These are phyloP conservation scores for Heliconius ethilla DNA, from an alignment of 2,888 invertebrate genomes.

Conservation along the genomic window DNA sequence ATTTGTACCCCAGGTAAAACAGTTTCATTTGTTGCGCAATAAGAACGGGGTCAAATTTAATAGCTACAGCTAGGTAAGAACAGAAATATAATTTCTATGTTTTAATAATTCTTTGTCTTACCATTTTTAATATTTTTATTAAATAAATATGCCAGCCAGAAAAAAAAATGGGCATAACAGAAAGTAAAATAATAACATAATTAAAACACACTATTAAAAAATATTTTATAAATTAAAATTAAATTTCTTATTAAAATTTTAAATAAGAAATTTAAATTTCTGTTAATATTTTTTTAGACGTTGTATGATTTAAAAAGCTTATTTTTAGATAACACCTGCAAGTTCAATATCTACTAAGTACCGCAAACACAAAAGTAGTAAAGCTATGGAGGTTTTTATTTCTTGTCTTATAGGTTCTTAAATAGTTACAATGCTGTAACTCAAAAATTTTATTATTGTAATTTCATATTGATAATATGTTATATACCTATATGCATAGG, in stretches of 20 bases:
- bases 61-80: not conserved
- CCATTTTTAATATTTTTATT: not conserved
- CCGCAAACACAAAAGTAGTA: not conserved
- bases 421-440: not conserved
- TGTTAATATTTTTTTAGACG: not conserved
- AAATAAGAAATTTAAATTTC: not conserved
- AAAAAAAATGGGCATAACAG: too few relatives aligned
- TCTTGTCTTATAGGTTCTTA: not conserved
- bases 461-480: too few relatives aligned
- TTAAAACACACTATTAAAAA: not conserved
- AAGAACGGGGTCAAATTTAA: slow-evolving; percentile 8
- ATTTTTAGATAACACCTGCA: not conserved
- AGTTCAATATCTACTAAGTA: not conserved
- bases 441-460: not conserved
- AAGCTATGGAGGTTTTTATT: not conserved
- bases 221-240: not conserved
- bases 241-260: not conserved
- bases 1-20: not conserved
- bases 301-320: not conserved
- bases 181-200: not conserved
- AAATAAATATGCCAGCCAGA: not conserved
- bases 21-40: slow-evolving; percentile 26
- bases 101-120: not conserved
- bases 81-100: not conserved
- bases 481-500: too few relatives aligned